Evolutionary conservation across 2,113 vertebrate genomes (phyloP), one percentile per base, ranked within the genome.

Genomic region (Cairina moschata): DNA sequence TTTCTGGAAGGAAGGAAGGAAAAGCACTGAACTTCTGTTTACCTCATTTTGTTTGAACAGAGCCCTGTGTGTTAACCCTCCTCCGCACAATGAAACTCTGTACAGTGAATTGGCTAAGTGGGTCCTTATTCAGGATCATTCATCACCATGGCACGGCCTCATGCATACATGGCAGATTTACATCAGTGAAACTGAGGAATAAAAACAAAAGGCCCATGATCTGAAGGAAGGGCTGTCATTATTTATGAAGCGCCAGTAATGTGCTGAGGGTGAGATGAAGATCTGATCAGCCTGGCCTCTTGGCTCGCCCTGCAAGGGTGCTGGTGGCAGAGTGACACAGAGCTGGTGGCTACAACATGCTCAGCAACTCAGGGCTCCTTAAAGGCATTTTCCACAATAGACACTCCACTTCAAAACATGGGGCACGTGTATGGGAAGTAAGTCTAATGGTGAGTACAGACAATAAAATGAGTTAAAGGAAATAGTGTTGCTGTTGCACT

Each of bases 41-140:
- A 83, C 79, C 89, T 93, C 76, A 11, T 93, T 78, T 16, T 91
- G 87, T 74, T 91, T 86, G 87, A 96, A 93, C 91, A 96, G 96
- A 94, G 94, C 85, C 65, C 90, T 93, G 83, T 93, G 91, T 95
- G 94, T 88, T 69, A 55, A 79, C 54, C 66, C 86, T 79, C 75
- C 72, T n/a, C 83, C 2, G 1, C 88, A 97, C 95, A 96, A 93
- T 94, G 90, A 83, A 90, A 94, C 91, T 94, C 76, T 96, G 94
- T 94, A 21, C 73, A 22, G 84, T 77, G 11, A 91, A 54, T 3
- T 90, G 94, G 63, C 89, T 81, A 18, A 67, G 77, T 46, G 84
- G 81, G 71, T 91, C 87, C 92, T 86, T 29, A 17, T 38, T 80
- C 48, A 76, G 91, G 82, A 13, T 44, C 77, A 56, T 40, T 13